These are phyloP conservation scores for Acestrorhynchus altus DNA, from an alignment of 2,797 vertebrate species.

Conservation along the genomic window DNA sequence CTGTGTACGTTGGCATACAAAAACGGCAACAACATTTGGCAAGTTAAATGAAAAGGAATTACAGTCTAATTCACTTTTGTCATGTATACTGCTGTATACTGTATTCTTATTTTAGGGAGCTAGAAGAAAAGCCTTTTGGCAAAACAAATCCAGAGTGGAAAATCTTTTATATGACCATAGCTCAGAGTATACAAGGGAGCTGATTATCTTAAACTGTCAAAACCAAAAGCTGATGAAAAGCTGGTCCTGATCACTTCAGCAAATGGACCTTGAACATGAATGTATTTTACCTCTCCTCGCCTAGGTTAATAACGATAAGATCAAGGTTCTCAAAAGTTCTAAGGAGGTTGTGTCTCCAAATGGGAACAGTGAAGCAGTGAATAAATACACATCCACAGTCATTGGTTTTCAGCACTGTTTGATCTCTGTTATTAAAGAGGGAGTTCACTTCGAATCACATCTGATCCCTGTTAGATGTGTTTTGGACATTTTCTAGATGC, in stretches of 20 bases:
- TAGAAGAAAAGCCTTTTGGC: not conserved
- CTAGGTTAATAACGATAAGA: slow-evolving; percentile 1
- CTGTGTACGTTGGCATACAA: too few species aligned
- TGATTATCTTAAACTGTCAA: not conserved
- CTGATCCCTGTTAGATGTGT: too few species aligned
- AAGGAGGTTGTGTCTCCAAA: not conserved
- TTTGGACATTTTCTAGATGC: too few species aligned
- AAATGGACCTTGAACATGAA: not conserved
- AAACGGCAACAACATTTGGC: too few species aligned
- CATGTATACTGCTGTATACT: not conserved
- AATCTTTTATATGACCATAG: slow-evolving; percentile 55
- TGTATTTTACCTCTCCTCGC: not conserved
- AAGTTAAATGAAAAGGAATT: not conserved
- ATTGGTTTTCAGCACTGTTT: not conserved
- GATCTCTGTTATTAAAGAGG: not conserved
- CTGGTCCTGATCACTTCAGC: slow-evolving; percentile 7
- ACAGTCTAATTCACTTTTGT: not conserved
- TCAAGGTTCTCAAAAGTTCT: not conserved
- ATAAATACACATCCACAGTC: slow-evolving; percentile 1
- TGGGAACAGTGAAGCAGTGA: not conserved
- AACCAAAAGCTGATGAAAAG: slow-evolving; percentile 6
- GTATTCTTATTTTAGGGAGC: not conserved
- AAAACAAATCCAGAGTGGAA: slow-evolving; percentile 39
- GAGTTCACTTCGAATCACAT: too few species aligned
- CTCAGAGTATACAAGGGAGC: slow-evolving; percentile 32